Evolutionary conservation across 1,140 invertebrate genomes (phyloP).

Genomic region (Lethrus apterus): DNA sequence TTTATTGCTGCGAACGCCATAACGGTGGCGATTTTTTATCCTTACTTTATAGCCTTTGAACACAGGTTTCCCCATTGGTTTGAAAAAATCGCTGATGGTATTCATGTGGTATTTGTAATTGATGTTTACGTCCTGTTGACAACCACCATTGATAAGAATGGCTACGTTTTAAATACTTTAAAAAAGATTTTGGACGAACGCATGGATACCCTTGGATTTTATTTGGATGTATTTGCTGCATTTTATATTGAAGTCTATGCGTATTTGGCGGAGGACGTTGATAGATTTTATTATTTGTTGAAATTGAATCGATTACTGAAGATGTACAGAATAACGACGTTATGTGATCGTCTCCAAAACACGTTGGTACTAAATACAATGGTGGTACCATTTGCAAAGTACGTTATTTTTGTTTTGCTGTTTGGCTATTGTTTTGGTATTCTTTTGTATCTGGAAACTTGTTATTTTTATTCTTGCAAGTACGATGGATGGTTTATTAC

Average conservation of each 20-base stretch:
- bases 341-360: conserved; percentile 12
- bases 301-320: conserved; percentile 22
- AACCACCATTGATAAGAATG: conserved; percentile 38
- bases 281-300: conserved; percentile 6
- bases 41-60: conserved; percentile 15
- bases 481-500: conserved; percentile 42
- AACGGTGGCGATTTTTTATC: conserved; percentile 11
- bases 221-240: conserved; percentile 35
- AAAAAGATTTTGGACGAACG: conserved; percentile 37
- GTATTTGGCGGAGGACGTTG: conserved; percentile 1
- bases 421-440: conserved; percentile 43
- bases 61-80: conserved; percentile 12
- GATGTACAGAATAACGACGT: conserved; percentile 14
- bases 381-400: conserved; percentile 29
- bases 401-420: conserved; percentile 41
- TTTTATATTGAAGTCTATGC: conserved; percentile 16
- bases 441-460: conserved; percentile 42
- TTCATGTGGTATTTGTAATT: conserved; percentile 16
- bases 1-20: conserved; percentile 13
- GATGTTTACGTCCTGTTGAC: conserved; percentile 19
- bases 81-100: conserved; percentile 1
- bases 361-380: not conserved
- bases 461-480: conserved; percentile 41
- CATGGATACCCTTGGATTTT: conserved; percentile 42
- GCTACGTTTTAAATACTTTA: conserved; percentile 38